These are phyloP conservation scores for Danio aesculapii DNA, from an alignment of 2,797 vertebrate genomes.

Conservation along the genomic window DNA sequence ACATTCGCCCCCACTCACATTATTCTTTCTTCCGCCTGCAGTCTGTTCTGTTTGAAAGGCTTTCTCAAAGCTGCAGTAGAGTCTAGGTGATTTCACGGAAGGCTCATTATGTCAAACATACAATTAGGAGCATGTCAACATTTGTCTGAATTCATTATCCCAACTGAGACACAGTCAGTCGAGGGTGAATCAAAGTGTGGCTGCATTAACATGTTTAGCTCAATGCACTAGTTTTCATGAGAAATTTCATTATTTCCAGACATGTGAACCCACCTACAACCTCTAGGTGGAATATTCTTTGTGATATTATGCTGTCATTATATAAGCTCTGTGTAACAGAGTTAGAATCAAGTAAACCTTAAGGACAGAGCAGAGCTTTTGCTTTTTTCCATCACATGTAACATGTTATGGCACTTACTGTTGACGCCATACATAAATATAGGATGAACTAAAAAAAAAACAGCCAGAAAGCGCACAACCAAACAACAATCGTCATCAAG, in stretches of 20 bases:
- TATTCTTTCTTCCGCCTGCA: slow-evolving; percentile 7
- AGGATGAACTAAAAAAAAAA: not conserved
- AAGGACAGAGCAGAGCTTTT: not conserved
- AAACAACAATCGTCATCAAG: too few species aligned
- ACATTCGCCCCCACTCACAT: slow-evolving; percentile 34
- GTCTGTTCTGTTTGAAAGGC: slow-evolving; percentile 34
- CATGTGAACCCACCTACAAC: slow-evolving; percentile 20
- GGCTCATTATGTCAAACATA: slow-evolving; percentile 68
- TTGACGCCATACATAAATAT: not conserved
- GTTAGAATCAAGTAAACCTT: not conserved
- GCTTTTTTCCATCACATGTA: too few species aligned
- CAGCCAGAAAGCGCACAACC: too few species aligned
- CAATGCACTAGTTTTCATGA: slow-evolving; percentile 6
- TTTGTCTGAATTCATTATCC: slow-evolving; percentile 65
- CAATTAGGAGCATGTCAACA: slow-evolving; percentile 69
- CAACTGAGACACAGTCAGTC: slow-evolving; percentile 43
- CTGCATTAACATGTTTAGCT: slow-evolving; percentile 23
- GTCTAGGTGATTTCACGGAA: slow-evolving; percentile 56
- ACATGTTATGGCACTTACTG: not conserved
- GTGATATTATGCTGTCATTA: not conserved
- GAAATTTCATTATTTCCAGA: not conserved
- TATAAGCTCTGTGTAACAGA: not conserved
- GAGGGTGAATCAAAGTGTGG: slow-evolving; percentile 26
- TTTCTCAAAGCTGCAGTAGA: slow-evolving; percentile 53
- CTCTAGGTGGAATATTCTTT: not conserved